Conservation (phyloP, 2,113 vertebrate species). For the Tachysurus vachellii region DNA sequence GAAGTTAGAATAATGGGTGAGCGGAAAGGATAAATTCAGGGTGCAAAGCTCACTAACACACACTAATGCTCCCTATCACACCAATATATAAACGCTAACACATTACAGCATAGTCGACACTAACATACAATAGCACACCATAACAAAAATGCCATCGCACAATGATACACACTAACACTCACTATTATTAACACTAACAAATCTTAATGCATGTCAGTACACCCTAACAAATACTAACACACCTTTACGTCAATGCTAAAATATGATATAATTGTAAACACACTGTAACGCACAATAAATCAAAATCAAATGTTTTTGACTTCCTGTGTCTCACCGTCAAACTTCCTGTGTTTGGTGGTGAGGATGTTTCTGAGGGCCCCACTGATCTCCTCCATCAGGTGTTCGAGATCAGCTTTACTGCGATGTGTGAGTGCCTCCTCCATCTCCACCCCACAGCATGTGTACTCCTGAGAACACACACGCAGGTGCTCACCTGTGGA, state of each 20-base stretch:
- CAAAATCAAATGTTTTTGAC: background rate
- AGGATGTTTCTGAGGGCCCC: slow-evolving; percentile 86
- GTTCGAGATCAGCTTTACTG: slow-evolving; percentile 93
- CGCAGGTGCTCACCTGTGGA: slow-evolving; percentile 90
- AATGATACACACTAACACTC: background rate
- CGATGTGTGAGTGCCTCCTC: slow-evolving; percentile 91
- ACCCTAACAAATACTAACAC: background rate
- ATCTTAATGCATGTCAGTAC: background rate
- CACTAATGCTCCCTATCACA: too few species aligned
- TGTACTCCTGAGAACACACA: slow-evolving; percentile 95
- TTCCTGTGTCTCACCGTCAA: slow-evolving; percentile 84
- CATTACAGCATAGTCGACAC: background rate
- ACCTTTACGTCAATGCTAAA: background rate
- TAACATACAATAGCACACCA: background rate
- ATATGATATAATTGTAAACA: background rate
- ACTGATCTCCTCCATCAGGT: slow-evolving; percentile 87
- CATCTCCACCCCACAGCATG: slow-evolving; percentile 97
- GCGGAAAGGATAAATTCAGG: background rate
- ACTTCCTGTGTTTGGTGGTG: slow-evolving; percentile 92
- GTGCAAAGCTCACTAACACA: background rate
- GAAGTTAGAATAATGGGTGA: background rate
- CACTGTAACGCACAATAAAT: background rate
- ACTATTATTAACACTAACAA: background rate
- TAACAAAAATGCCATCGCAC: background rate
- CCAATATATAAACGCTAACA: background rate